These are phyloP conservation scores for Colistium nudipinnis DNA, from an alignment of 2,113 vertebrate species.

Conservation along the genomic window DNA sequence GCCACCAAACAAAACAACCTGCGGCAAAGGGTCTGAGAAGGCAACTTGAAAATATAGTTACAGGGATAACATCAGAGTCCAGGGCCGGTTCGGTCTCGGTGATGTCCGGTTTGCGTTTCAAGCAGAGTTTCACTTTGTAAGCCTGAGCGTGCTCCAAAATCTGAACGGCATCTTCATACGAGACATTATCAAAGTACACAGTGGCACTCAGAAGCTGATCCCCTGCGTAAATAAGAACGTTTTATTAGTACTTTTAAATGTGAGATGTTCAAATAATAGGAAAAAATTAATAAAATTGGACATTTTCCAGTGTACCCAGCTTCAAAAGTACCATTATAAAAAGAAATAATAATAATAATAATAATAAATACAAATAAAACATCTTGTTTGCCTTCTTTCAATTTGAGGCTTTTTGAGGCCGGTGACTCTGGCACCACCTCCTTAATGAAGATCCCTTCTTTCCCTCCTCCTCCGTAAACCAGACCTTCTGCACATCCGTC, in stretches of 20 bases:
- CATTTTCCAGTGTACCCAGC: no score
- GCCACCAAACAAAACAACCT: fast-evolving
- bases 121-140: conserved; percentile 90
- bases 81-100: conserved; percentile 63
- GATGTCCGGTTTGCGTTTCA: conserved; percentile 87
- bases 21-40: conserved; percentile 7
- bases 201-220: conserved; percentile 96
- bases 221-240: conserved; percentile 77
- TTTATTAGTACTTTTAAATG: neutral
- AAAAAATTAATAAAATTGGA: no score
- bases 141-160: conserved; percentile 94
- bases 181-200: conserved; percentile 93
- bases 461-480: conserved; percentile 88
- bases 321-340: no score
- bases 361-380: no score
- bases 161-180: conserved; percentile 94
- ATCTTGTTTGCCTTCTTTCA: conserved; percentile 93
- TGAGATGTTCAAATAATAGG: no score
- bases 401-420: conserved; percentile 87
- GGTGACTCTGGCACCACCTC: conserved; percentile 90
- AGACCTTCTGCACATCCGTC: conserved; percentile 90
- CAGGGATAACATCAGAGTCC: conserved; percentile 67
- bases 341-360: no score
- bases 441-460: conserved; percentile 91
- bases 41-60: conserved; percentile 64